Percentiles rank a stretch among this genome's conserved stretches.
Evolutionary conservation across 2,888 invertebrate genomes (phyloP).

Genomic region (Polydesmus complanatus): DNA sequence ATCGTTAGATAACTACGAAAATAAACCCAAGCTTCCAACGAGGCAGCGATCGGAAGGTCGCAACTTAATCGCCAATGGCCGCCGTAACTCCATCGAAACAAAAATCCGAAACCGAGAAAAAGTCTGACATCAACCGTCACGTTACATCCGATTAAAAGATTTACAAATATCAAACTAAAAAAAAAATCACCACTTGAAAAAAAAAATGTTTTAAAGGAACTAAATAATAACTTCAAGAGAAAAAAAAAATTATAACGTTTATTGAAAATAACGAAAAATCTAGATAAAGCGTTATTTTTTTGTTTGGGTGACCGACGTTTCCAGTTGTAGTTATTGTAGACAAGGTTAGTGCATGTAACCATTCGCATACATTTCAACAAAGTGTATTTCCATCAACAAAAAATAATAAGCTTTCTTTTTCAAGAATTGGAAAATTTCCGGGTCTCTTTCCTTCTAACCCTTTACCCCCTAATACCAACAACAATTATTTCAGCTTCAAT

Average conservation of each 20-base stretch:
- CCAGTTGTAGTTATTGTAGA: not conserved
- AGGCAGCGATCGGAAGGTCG: conserved; percentile 16
- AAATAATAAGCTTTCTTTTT: no score
- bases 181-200: not conserved
- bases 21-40: conserved; percentile 14
- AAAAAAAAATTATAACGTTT: not conserved
- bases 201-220: not conserved
- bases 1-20: conserved; percentile 12
- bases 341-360: not conserved
- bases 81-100: conserved; percentile 15
- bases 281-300: not conserved
- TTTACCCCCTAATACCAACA: no score
- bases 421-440: no score
- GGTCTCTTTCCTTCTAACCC: no score
- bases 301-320: not conserved
- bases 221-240: not conserved
- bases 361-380: no score
- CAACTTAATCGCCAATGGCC: conserved; percentile 12
- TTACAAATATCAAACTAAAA: not conserved
- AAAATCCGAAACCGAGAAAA: conserved; percentile 13
- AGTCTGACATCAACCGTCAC: conserved; percentile 11
- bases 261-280: not conserved
- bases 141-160: not conserved
- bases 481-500: no score
- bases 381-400: no score